These are phyloP conservation scores for Drosophila littoralis DNA, from an alignment of 1,140 invertebrate genomes.

Conservation along the genomic window DNA sequence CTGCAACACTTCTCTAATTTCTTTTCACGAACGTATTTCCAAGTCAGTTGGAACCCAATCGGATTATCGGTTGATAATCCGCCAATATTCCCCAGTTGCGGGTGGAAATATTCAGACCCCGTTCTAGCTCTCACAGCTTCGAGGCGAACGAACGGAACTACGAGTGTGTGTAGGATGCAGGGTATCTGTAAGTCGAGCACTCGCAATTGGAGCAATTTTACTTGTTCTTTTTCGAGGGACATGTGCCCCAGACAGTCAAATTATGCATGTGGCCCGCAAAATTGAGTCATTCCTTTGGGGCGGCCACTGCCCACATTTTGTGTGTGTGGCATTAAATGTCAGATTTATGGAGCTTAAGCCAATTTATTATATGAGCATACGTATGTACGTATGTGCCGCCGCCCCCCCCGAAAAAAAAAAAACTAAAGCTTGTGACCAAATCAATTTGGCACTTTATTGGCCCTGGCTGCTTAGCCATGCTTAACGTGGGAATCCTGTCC, in stretches of 20 bases:
- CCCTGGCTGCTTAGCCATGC: slow-evolving; percentile 41
- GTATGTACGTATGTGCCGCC: background rate
- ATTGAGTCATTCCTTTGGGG: slow-evolving; percentile 72
- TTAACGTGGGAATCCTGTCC: slow-evolving; percentile 69
- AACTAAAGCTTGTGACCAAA: slow-evolving; percentile 61
- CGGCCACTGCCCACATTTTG: slow-evolving; percentile 41
- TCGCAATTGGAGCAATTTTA: background rate
- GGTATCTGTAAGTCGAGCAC: background rate
- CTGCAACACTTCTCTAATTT: too few relatives aligned
- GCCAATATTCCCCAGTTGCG: too few relatives aligned
- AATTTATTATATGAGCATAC: slow-evolving; percentile 43
- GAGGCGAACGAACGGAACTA: too few relatives aligned
- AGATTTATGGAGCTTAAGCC: slow-evolving; percentile 67
- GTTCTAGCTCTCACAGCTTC: too few relatives aligned
- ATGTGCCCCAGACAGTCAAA: slow-evolving; percentile 29
- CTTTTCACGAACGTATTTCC: too few relatives aligned
- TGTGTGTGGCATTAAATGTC: slow-evolving; percentile 79
- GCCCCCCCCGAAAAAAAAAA: slow-evolving; percentile 4
- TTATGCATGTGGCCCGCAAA: slow-evolving; percentile 49
- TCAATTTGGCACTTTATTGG: slow-evolving; percentile 76
- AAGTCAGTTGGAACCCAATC: too few relatives aligned
- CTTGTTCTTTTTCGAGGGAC: slow-evolving; percentile 36
- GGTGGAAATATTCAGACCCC: too few relatives aligned
- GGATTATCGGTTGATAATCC: too few relatives aligned
- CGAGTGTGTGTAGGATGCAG: background rate